Percentiles rank a stretch among this genome's conserved stretches.
Evolutionary conservation across 2,113 vertebrate species (phyloP).

Genomic region (Pyrgilauda ruficollis): DNA sequence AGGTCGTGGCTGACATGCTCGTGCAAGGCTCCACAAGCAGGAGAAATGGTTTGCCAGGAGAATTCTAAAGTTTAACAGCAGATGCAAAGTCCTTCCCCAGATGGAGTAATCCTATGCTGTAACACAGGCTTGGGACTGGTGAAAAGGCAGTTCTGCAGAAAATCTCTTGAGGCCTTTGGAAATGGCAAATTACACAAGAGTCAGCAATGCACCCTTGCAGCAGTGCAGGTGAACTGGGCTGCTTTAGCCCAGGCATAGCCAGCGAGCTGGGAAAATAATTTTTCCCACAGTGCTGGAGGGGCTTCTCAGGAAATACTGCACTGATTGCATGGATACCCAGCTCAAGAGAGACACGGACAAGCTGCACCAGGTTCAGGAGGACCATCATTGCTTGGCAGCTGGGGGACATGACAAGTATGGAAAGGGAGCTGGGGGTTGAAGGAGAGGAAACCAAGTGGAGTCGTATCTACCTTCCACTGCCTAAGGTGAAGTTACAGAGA

Average conservation of each 20-base stretch:
- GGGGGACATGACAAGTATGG: neutral
- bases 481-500: neutral
- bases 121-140: neutral
- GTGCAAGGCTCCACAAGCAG: neutral
- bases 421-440: neutral
- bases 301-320: neutral
- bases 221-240: neutral
- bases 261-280: accelerated
- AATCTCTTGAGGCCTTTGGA: neutral
- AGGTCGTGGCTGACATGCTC: neutral
- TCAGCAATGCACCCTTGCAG: neutral
- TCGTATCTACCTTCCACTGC: neutral
- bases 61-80: neutral
- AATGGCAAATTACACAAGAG: neutral
- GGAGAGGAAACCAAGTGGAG: neutral
- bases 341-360: neutral
- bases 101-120: neutral
- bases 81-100: neutral
- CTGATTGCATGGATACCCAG: neutral
- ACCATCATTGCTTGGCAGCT: neutral
- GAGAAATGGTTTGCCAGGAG: neutral
- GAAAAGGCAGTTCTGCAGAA: neutral
- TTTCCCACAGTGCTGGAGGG: neutral
- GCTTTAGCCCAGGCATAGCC: neutral
- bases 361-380: neutral